Conservation (phyloP, 2,113 vertebrate genomes). For the zebrafish (Danio rerio) region DNA sequence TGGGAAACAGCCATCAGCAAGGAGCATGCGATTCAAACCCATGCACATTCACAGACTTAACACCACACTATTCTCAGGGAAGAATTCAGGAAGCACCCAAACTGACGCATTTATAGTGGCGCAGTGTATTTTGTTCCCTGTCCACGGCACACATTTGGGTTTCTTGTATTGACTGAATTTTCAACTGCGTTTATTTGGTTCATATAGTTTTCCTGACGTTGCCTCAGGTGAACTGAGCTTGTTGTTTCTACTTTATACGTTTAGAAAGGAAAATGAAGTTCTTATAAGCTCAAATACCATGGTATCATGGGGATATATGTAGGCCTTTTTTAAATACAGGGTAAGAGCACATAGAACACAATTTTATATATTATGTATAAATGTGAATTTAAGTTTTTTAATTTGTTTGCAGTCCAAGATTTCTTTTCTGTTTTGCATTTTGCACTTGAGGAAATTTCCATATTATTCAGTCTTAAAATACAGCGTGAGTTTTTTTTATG, state of each 20-base stretch:
- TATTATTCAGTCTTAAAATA: slow-evolving; percentile 34
- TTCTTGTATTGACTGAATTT: slow-evolving; percentile 69
- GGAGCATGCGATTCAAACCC: slow-evolving; percentile 92
- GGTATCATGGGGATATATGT: slow-evolving; percentile 72
- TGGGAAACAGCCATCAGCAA: slow-evolving; percentile 92
- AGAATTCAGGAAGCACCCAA: slow-evolving; percentile 99
- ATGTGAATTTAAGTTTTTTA: slow-evolving; percentile 89
- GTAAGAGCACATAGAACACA: slow-evolving; percentile 91
- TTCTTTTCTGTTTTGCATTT: slow-evolving; percentile 69
- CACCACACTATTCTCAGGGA: slow-evolving; percentile 98
- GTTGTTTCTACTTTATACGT: slow-evolving; percentile 83
- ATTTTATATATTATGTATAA: slow-evolving; percentile 85
- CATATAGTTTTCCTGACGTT: slow-evolving; percentile 88
- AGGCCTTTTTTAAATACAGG: slow-evolving; percentile 87
- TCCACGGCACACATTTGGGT: slow-evolving; percentile 70
- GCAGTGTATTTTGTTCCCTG: slow-evolving; percentile 71
- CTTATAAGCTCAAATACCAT: slow-evolving; percentile 59
- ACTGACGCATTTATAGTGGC: slow-evolving; percentile 95
- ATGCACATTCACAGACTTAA: slow-evolving; percentile 94
- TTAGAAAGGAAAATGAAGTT: slow-evolving; percentile 78
- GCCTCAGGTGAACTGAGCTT: slow-evolving; percentile 72
- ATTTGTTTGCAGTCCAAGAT: slow-evolving; percentile 88
- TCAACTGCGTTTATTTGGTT: slow-evolving; percentile 70
- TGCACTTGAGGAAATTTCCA: slow-evolving; percentile 88
- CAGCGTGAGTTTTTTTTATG: slow-evolving; percentile 79